Percentiles rank a stretch among this genome's conserved stretches.
Conservation (phyloP, 1,140 invertebrate genomes). For the Doryteuthis pealeii region DNA sequence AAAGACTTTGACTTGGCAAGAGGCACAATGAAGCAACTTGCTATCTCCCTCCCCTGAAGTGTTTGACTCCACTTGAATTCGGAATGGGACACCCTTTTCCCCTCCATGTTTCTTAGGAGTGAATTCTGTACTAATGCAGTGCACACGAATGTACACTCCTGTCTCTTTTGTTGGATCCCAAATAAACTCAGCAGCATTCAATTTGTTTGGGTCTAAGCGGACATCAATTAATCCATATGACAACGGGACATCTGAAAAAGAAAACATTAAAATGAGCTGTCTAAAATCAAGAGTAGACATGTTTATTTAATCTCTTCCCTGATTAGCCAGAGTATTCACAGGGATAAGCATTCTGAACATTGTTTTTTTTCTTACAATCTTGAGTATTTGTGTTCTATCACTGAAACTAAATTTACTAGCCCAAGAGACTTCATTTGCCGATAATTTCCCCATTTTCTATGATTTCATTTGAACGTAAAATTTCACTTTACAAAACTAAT, state of each 20-base stretch:
- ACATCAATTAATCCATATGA: slow-evolving; percentile 89
- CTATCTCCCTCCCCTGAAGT: slow-evolving; percentile 61
- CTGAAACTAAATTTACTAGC: too few species aligned
- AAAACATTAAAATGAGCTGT: slow-evolving; percentile 12
- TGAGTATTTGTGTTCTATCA: too few species aligned
- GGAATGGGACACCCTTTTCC: slow-evolving; percentile 95
- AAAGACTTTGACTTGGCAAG: slow-evolving; percentile 91
- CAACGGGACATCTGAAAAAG: slow-evolving; percentile 77
- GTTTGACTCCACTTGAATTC: slow-evolving; percentile 78
- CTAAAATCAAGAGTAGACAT: not conserved
- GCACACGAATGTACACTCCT: slow-evolving; percentile 73
- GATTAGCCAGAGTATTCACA: too few species aligned
- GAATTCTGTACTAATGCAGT: slow-evolving; percentile 97
- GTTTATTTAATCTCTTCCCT: too few species aligned
- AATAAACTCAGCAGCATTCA: slow-evolving; percentile 85
- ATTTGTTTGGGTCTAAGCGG: slow-evolving; percentile 70
- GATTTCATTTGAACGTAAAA: too few species aligned
- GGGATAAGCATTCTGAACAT: too few species aligned
- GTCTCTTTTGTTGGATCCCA: slow-evolving; percentile 97
- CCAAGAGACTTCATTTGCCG: too few species aligned
- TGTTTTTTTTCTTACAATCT: too few species aligned
- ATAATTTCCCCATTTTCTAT: too few species aligned
- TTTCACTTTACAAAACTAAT: too few species aligned
- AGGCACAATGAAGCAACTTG: slow-evolving; percentile 80
- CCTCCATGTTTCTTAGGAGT: slow-evolving; percentile 97